A percentile compares a stretch with the other conserved stretches of the same genome.
These are phyloP conservation scores for Takifugu flavidus DNA, from an alignment of 2,113 vertebrate species.

Conservation along the genomic window DNA sequence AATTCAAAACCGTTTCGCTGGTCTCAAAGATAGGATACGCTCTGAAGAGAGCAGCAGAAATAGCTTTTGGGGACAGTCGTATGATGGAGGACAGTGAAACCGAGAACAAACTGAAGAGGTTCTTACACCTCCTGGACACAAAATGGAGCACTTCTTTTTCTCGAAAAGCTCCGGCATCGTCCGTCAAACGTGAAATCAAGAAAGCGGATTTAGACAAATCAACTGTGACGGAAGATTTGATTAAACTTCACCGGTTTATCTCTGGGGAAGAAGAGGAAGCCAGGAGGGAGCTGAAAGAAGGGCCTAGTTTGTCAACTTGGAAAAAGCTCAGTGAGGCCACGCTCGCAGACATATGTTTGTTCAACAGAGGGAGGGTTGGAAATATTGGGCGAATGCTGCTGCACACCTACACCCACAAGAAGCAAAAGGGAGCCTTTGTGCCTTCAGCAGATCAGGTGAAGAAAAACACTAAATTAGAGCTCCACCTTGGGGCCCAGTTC, in stretches of 20 bases:
- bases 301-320: constrained; percentile 60
- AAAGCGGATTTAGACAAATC: constrained; percentile 57
- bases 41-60: constrained; percentile 69
- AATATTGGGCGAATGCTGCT: constrained; percentile 66
- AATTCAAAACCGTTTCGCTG: constrained; percentile 62
- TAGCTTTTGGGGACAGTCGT: constrained; percentile 68
- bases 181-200: constrained; percentile 45
- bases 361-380: constrained; percentile 65
- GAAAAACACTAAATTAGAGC: constrained; percentile 63
- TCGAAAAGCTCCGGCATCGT: constrained; percentile 38
- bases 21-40: constrained; percentile 67
- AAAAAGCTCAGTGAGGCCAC: constrained; percentile 68
- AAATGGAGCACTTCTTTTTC: constrained; percentile 66
- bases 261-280: constrained; percentile 55
- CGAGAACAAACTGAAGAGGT: constrained; percentile 56
- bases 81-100: constrained; percentile 65
- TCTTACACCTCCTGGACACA: constrained; percentile 67
- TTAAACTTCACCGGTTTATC: constrained; percentile 63
- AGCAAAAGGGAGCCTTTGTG: constrained; percentile 39
- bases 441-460: constrained; percentile 64
- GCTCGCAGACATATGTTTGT: constrained; percentile 66
- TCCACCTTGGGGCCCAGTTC: constrained; percentile 51
- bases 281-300: constrained; percentile 55
- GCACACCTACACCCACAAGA: constrained; percentile 52
- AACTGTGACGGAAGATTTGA: constrained; percentile 61